Evolutionary conservation across 2,113 vertebrate species (phyloP), one percentile per base, ranked within the genome.

Genomic region (Percina caprodes): DNA sequence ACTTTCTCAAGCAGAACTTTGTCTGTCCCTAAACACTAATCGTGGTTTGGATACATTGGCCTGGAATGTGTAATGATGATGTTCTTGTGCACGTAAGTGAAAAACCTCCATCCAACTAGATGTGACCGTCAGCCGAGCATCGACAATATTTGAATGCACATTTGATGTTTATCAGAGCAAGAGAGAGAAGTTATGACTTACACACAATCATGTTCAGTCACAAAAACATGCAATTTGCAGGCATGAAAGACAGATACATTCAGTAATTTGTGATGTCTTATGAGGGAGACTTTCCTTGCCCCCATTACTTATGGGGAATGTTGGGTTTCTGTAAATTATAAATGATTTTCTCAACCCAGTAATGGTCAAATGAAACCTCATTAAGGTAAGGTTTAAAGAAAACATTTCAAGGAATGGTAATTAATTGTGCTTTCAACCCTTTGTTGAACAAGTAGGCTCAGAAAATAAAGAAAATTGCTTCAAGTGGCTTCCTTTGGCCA

Each of bases 41-140:
- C 19, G 14, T 1, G 24, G 51, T 74, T 55, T 51, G 62, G 21
- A 58, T 23, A 54, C 67, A 59, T 10, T 78, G 60, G 60, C 58
- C 39, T 68, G 49, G n/a, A 71, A 82, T 82, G 66, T 76, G 49
- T 72, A 79, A 46, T 79, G 74, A 76, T 42, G 2, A 46, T 51
- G 78, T 78, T 65, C 21, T 69, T 79, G 65, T 61, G 56, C 59
- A 65, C 33, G 35, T 49, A 24, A 42, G 70, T 69, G 35, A 67
- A 21, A 67, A 67, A 46, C 12, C 48, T 30, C 60, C 45, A 42
- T 48, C 19, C 51, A 39, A 77, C 42, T 51, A 51, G 35, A 23
- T 52, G 21, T 19, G 39, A 51, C 16, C 26, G n/a, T 18, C 30
- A 56, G 51, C 46, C n/a, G 52, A 51, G 16, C 16, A 59, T 23